Evolutionary conservation across 2,113 vertebrate species (phyloP).

Genomic region (Etheostoma spectabile): DNA sequence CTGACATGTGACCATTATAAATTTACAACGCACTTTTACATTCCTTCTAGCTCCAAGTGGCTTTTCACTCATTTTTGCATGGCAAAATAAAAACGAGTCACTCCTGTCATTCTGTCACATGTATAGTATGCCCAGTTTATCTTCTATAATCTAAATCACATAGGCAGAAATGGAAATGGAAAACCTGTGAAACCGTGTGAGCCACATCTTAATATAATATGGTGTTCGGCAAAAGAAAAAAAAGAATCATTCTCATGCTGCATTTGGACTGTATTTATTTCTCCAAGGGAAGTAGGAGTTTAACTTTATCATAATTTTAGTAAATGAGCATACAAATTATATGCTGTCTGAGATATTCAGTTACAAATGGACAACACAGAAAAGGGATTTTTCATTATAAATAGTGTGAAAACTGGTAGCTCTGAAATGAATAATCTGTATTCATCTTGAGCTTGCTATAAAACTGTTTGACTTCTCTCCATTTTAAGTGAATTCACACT

Average conservation of each 20-base stretch:
- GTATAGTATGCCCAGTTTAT: not conserved
- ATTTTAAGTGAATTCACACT: slow-evolving; percentile 66
- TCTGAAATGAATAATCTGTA: slow-evolving; percentile 40
- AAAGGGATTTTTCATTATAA: not conserved
- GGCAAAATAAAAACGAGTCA: not conserved
- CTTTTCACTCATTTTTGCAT: not conserved
- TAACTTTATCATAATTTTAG: too few relatives aligned
- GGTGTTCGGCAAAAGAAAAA: not conserved
- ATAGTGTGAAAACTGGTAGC: not conserved
- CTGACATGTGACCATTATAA: not conserved
- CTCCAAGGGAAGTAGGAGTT: not conserved
- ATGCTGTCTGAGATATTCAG: not conserved
- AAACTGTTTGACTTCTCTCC: slow-evolving; percentile 58
- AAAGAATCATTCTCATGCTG: not conserved
- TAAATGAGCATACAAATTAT: too few relatives aligned
- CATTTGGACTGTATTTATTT: not conserved
- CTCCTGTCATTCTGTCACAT: not conserved
- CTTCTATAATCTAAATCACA: not conserved
- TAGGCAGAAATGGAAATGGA: not conserved
- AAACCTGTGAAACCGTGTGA: not conserved
- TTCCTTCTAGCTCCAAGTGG: not conserved
- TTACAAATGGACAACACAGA: not conserved
- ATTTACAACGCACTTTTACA: not conserved
- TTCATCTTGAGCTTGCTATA: slow-evolving; percentile 45
- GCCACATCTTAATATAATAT: not conserved